Conservation (phyloP, 2,797 vertebrate genomes). For the Graptemys geographica region DNA sequence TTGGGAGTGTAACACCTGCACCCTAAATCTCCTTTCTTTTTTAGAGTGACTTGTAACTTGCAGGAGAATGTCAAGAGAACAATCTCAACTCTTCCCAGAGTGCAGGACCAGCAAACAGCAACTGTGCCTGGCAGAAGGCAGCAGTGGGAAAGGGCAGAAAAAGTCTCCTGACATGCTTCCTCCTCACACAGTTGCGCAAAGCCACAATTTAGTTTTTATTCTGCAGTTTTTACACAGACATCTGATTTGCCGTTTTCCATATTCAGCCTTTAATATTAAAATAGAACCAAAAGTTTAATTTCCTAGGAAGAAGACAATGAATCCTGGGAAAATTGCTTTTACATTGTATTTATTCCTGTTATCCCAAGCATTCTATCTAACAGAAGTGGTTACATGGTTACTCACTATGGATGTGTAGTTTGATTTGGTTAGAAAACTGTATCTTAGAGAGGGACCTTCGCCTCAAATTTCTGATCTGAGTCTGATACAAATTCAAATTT, state of each 20-base stretch:
- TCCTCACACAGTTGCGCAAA: background rate
- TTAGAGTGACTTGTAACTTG: background rate
- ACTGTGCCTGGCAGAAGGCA: background rate
- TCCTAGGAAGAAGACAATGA: background rate
- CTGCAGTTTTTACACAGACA: background rate
- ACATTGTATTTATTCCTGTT: background rate
- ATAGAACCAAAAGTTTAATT: background rate
- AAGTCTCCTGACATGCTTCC: background rate
- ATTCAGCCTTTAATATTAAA: background rate
- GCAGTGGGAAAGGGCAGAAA: accelerated
- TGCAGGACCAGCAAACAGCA: background rate
- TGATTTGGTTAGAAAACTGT: background rate
- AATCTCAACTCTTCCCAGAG: background rate
- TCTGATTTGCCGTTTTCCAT: background rate
- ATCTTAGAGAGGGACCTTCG: background rate
- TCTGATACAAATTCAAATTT: background rate
- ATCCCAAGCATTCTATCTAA: background rate
- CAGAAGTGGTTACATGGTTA: background rate
- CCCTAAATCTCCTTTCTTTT: background rate
- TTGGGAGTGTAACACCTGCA: background rate
- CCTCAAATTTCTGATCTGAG: accelerated
- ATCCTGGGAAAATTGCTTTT: background rate
- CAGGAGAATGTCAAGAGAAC: background rate
- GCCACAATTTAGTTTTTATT: background rate
- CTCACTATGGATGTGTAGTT: background rate